Conservation (phyloP, 1,140 invertebrate species). For the Cyphomyrmex costatus region DNA sequence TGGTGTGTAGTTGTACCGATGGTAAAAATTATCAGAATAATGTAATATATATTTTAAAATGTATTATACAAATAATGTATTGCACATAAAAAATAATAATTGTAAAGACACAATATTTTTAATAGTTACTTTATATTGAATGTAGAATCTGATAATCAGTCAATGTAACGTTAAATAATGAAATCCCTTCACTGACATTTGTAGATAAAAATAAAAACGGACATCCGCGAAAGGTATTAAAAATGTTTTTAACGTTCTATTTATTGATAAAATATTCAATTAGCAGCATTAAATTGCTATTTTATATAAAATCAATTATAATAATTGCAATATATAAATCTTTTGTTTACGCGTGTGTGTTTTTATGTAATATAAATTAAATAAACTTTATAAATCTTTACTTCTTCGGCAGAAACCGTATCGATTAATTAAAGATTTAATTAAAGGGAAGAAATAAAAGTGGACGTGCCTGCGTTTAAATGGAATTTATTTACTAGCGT, state of each 20-base stretch:
- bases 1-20: background rate
- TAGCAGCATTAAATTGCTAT: background rate
- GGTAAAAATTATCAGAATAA: background rate
- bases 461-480: too few relatives aligned
- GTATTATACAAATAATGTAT: background rate
- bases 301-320: too few relatives aligned
- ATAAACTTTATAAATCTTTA: background rate
- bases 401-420: background rate
- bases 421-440: background rate
- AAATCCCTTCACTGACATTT: background rate
- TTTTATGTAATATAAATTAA: background rate
- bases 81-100: background rate
- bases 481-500: too few relatives aligned
- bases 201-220: slow-evolving; percentile 26
- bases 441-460: too few relatives aligned
- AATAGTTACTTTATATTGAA: background rate
- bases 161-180: background rate
- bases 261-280: background rate
- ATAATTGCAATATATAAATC: background rate
- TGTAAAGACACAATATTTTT: background rate
- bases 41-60: background rate
- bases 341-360: background rate
- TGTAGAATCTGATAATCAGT: background rate
- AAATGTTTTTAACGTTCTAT: background rate
- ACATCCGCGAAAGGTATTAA: background rate